These are phyloP conservation scores for Euwallacea similis DNA, from an alignment of 1,140 invertebrate genomes.

Conservation along the genomic window DNA sequence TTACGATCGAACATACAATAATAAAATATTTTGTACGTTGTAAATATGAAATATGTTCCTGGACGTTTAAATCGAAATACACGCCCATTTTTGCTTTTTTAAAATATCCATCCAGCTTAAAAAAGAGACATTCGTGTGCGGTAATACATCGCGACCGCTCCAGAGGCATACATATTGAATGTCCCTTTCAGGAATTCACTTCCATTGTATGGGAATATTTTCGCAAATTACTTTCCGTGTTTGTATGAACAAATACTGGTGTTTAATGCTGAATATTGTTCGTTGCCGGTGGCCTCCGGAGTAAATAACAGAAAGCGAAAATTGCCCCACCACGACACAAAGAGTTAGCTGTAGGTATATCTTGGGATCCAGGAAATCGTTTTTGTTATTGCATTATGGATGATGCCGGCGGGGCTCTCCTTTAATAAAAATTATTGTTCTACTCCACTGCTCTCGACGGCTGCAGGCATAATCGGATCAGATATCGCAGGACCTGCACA, in stretches of 20 bases:
- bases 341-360: neutral
- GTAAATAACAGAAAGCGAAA: conserved; percentile 1
- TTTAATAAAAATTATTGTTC: conserved; percentile 38
- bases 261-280: conserved; percentile 1
- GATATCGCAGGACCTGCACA: conserved; percentile 47
- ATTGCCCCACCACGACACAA: neutral
- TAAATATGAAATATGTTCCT: conserved; percentile 44
- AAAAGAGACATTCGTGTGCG: conserved; percentile 17
- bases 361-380: conserved; percentile 4
- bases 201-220: neutral
- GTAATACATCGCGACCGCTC: neutral
- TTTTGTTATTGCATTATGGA: conserved; percentile 20
- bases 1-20: conserved; percentile 47
- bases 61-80: conserved; percentile 40
- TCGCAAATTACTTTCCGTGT: conserved; percentile 15
- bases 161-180: neutral
- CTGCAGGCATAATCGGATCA: conserved; percentile 53
- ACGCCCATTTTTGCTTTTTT: conserved; percentile 21
- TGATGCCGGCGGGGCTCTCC: conserved; percentile 13
- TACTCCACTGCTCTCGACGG: conserved; percentile 30
- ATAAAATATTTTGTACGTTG: conserved; percentile 48
- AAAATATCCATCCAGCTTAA: conserved; percentile 23
- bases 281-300: neutral
- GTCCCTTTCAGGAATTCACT: neutral
- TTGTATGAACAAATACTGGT: neutral